A percentile compares a stretch with the other conserved stretches of the same genome.
Conservation (phyloP, 2,113 vertebrate species). For the Notarius quadriscutis region DNA sequence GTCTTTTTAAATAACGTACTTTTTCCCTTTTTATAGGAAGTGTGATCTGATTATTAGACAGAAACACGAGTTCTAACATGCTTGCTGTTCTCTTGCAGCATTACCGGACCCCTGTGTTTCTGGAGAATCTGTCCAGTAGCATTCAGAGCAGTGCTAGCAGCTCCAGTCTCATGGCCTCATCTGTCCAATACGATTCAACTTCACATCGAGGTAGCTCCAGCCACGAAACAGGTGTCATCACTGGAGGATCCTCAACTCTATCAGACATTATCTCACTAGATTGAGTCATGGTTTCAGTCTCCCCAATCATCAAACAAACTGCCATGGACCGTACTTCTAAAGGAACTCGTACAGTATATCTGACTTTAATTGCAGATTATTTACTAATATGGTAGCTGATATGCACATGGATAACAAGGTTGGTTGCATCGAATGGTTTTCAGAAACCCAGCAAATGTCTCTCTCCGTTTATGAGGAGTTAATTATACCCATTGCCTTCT, state of each 20-base stretch:
- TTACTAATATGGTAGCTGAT: conserved; percentile 14
- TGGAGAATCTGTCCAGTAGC: conserved; percentile 89
- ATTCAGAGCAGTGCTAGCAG: conserved; percentile 82
- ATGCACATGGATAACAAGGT: conserved; percentile 6
- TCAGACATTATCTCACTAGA: conserved; percentile 94
- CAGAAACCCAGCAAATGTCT: background rate
- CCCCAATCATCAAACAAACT: conserved; percentile 24
- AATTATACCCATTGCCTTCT: conserved; percentile 29
- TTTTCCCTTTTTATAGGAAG: background rate
- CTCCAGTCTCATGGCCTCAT: conserved; percentile 78
- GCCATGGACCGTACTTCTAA: background rate
- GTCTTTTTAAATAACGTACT: background rate
- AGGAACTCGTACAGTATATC: background rate
- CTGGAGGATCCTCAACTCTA: conserved; percentile 71
- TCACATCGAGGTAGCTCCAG: conserved; percentile 73
- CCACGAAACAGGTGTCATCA: conserved; percentile 81
- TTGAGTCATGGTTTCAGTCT: conserved; percentile 61
- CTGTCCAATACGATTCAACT: conserved; percentile 74
- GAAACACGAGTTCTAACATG: background rate
- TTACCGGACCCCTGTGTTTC: conserved; percentile 94
- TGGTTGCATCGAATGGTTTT: background rate
- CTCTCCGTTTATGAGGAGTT: background rate
- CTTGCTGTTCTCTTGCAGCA: conserved; percentile 68
- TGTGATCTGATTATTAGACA: background rate
- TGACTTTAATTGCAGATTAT: conserved; percentile 23